These are phyloP conservation scores for Ranitomeya variabilis DNA, from an alignment of 2,113 vertebrate species.

Conservation along the genomic window DNA sequence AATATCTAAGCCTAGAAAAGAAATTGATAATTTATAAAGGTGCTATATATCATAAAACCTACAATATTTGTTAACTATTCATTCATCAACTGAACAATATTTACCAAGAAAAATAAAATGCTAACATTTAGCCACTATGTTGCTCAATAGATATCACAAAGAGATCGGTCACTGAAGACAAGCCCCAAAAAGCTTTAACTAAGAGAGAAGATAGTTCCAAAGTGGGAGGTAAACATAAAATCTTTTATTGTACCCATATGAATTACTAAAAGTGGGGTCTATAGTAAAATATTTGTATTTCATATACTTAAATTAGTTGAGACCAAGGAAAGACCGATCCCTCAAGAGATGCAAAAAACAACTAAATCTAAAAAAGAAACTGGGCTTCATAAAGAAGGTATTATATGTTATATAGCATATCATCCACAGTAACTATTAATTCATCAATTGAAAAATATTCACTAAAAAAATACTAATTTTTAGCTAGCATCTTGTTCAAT, in stretches of 20 bases:
- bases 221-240: too few relatives aligned
- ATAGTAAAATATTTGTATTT: neutral
- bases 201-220: too few relatives aligned
- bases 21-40: neutral
- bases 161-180: neutral
- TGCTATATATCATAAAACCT: neutral
- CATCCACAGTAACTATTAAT: neutral
- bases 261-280: too few relatives aligned
- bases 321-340: neutral
- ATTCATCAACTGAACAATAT: too few relatives aligned
- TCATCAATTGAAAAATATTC: too few relatives aligned
- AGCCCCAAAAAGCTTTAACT: too few relatives aligned
- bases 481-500: too few relatives aligned
- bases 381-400: neutral
- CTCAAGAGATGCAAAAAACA: neutral
- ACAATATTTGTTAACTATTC: neutral
- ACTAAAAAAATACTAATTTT: too few relatives aligned
- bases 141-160: neutral
- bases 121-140: constrained; percentile 6
- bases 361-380: constrained; percentile 5
- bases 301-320: neutral
- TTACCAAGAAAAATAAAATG: neutral
- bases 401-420: neutral
- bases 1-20: neutral
- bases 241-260: too few relatives aligned